phyloP scores from a whole-genome alignment of 1,140 invertebrate genomes.

The Macrosteles quadrilineatus region DNA sequence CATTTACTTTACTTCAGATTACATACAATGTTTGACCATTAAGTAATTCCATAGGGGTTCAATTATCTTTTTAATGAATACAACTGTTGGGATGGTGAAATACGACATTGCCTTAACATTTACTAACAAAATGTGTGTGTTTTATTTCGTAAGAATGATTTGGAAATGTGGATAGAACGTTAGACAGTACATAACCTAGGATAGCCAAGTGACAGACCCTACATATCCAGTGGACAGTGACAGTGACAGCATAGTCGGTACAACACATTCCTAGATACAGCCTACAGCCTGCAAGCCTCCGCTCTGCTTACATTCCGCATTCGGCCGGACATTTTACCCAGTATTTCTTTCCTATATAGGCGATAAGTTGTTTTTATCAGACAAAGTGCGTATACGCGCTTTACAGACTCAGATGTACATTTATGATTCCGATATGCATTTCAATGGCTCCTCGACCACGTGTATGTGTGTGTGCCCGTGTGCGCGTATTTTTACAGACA shows the following conservation, averaged over 20 bases:
- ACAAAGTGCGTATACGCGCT: not conserved
- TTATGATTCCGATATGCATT: conserved; percentile 15
- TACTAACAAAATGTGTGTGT: no score
- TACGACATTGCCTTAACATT: no score
- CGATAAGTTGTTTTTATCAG: not conserved
- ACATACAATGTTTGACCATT: no score
- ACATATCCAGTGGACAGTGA: no score
- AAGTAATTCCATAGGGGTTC: no score
- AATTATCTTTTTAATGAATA: no score
- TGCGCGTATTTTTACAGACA: not conserved
- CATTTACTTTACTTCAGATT: no score
- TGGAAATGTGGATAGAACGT: not conserved
- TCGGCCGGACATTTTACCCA: not conserved
- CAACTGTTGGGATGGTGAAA: no score
- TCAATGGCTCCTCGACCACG: not conserved
- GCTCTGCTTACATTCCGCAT: not conserved
- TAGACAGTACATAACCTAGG: not conserved
- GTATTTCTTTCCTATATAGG: conserved; percentile 11
- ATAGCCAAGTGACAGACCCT: no score
- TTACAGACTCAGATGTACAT: not conserved
- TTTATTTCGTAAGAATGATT: no score
- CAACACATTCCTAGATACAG: not conserved
- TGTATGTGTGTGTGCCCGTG: not conserved
- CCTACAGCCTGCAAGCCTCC: not conserved
- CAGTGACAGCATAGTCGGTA: no score